These are phyloP conservation scores for Myotis yumanensis DNA, from an alignment of 2,113 vertebrate genomes.

Conservation along the genomic window DNA sequence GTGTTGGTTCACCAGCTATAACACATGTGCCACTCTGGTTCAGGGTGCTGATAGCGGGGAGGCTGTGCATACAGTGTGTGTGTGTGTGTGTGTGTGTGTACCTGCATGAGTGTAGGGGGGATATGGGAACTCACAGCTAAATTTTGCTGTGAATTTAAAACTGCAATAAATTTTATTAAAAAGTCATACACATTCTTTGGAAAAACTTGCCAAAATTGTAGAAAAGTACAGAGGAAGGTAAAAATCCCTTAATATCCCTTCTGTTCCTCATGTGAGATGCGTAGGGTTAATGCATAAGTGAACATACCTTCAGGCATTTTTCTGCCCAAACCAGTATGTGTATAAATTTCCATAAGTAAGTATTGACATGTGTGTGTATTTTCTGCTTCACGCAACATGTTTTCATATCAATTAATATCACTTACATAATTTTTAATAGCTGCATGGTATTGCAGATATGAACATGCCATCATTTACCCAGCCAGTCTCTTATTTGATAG, in stretches of 20 bases:
- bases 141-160: neutral
- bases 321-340: neutral
- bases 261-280: neutral
- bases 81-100: neutral
- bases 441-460: neutral
- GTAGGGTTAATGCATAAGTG: neutral
- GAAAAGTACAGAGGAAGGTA: neutral
- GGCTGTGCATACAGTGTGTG: neutral
- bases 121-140: neutral
- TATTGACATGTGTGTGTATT: neutral
- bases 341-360: neutral
- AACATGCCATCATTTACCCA: neutral
- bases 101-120: neutral
- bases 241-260: neutral
- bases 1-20: neutral
- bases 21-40: neutral
- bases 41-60: neutral
- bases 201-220: neutral
- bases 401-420: neutral
- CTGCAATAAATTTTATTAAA: neutral
- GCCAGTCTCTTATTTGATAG: neutral
- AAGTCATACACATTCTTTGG: neutral
- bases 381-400: neutral
- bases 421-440: neutral
- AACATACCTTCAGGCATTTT: neutral